phyloP scores from a whole-genome alignment of 2,888 invertebrate genomes.

The Apamea epomidion region DNA sequence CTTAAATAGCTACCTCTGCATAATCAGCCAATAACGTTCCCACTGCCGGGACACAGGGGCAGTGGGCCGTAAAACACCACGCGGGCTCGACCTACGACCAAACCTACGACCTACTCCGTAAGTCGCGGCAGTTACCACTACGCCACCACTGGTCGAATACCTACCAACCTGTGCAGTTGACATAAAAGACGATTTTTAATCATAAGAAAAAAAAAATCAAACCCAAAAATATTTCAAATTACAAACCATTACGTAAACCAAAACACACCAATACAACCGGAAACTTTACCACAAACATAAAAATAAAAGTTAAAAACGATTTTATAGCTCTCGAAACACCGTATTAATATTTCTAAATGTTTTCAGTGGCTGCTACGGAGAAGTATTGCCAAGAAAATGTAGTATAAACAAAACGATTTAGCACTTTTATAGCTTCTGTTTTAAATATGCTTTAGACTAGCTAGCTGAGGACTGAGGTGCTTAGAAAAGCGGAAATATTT shows the following conservation, averaged over 20 bases:
- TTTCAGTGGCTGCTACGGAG: conserved; percentile 53
- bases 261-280: neutral
- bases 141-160: too few relatives aligned
- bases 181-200: neutral
- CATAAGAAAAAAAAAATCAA: neutral
- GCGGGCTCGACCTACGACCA: too few relatives aligned
- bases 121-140: too few relatives aligned
- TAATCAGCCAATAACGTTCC: too few relatives aligned
- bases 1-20: too few relatives aligned
- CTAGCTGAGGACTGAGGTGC: conserved; percentile 13
- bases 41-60: too few relatives aligned
- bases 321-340: conserved; percentile 46
- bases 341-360: conserved; percentile 45
- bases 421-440: conserved; percentile 61
- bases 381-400: conserved; percentile 55
- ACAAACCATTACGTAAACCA: neutral
- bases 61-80: too few relatives aligned
- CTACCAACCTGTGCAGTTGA: neutral
- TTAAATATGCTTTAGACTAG: conserved; percentile 41
- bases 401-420: conserved; percentile 66
- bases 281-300: conserved; percentile 9
- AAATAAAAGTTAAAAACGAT: conserved; percentile 20
- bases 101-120: too few relatives aligned
- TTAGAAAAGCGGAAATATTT: conserved; percentile 41
- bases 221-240: neutral